phyloP scores from a whole-genome alignment of 2,113 vertebrate species.

The Grammomys surdaster region DNA sequence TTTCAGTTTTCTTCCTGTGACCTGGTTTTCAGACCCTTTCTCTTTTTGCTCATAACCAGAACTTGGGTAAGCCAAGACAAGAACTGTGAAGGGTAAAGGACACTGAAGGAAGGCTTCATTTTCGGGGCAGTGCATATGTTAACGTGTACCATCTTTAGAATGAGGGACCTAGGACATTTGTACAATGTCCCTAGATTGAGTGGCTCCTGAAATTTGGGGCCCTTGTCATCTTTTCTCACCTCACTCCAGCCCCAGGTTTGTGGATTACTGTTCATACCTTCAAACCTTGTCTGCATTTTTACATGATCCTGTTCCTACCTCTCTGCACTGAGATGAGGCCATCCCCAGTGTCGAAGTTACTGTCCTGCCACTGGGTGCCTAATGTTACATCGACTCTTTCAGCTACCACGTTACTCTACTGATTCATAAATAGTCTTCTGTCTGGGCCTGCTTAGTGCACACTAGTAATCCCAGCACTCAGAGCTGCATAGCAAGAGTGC shows the following conservation, averaged over 20 bases:
- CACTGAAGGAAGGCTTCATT: background rate
- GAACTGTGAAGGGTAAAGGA: background rate
- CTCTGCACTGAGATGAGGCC: background rate
- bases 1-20: background rate
- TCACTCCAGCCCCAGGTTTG: background rate
- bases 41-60: background rate
- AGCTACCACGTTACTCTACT: background rate
- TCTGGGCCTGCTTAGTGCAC: background rate
- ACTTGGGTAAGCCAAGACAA: background rate
- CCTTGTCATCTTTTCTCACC: background rate
- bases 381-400: background rate
- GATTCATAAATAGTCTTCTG: background rate
- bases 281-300: background rate
- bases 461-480: background rate
- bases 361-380: rapidly evolving
- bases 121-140: background rate
- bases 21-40: conserved; percentile 11
- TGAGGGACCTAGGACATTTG: background rate
- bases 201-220: background rate
- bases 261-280: background rate
- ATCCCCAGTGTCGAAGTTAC: background rate
- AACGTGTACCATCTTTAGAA: background rate
- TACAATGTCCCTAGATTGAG: background rate
- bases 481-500: too few species aligned
- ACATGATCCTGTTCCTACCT: background rate